Evolutionary conservation across 2,888 invertebrate species (phyloP).

Genomic region (Philhelius pedissequus): DNA sequence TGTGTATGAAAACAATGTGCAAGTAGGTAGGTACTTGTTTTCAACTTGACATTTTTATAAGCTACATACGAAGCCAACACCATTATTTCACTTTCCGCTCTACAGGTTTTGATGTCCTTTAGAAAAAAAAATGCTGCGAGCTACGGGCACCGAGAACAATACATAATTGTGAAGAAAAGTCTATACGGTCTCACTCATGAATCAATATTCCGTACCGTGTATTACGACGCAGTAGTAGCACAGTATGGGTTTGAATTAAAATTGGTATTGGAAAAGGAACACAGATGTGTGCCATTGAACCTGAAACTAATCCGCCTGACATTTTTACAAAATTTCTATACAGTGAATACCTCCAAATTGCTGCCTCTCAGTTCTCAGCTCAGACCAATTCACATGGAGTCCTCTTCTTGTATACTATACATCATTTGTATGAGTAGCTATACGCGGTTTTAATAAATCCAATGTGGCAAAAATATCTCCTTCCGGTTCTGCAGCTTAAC

Average conservation of each 20-base stretch:
- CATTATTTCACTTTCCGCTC: conserved; percentile 45
- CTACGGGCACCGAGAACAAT: conserved; percentile 32
- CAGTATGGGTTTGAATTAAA: conserved; percentile 10
- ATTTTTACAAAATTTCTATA: conserved; percentile 34
- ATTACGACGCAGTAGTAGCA: conserved; percentile 40
- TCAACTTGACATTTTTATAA: conserved; percentile 58
- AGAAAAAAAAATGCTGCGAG: not conserved
- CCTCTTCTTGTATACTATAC: not conserved
- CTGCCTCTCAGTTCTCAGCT: conserved; percentile 13
- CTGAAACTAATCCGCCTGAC: conserved; percentile 61
- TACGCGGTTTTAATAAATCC: conserved; percentile 52
- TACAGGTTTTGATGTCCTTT: conserved; percentile 54
- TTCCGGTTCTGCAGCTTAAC: conserved; percentile 54
- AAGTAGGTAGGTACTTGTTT: conserved; percentile 47
- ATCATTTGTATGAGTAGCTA: not conserved
- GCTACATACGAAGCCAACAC: conserved; percentile 26
- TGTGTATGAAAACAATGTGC: not conserved
- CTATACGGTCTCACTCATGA: conserved; percentile 6
- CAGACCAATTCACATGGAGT: conserved; percentile 39
- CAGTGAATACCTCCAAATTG: conserved; percentile 22
- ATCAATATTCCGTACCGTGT: not conserved
- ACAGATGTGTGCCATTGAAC: conserved; percentile 48
- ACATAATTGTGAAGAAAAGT: conserved; percentile 19
- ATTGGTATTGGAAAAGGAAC: conserved; percentile 34
- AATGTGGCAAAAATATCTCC: conserved; percentile 61